phyloP scores from a whole-genome alignment of 2,888 invertebrate genomes.

The Ectemnius cavifrons region DNA sequence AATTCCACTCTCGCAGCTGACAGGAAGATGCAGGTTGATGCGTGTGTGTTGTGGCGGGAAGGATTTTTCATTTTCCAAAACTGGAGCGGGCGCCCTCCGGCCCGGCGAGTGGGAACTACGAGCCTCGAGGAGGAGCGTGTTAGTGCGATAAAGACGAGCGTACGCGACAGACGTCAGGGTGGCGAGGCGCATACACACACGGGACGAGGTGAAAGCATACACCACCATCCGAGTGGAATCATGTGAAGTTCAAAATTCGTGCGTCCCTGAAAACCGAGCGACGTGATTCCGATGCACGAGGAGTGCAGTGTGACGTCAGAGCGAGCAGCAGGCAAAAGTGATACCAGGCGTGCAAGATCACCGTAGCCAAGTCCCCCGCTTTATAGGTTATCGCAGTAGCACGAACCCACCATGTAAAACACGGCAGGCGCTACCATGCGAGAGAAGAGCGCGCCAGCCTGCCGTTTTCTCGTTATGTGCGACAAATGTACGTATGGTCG shows the following conservation, averaged over 20 bases:
- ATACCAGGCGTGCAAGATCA: background rate
- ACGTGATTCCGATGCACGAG: background rate
- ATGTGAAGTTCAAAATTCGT: slow-evolving; percentile 2
- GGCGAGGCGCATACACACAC: background rate
- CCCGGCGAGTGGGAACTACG: slow-evolving; percentile 15
- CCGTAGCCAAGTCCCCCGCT: background rate
- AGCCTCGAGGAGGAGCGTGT: slow-evolving; percentile 15
- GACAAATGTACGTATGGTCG: slow-evolving; percentile 49
- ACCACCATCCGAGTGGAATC: background rate
- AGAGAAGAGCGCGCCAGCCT: slow-evolving; percentile 50
- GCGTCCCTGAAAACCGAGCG: background rate
- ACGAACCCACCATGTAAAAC: slow-evolving; percentile 40
- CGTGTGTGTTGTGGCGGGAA: slow-evolving; percentile 28
- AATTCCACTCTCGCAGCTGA: no score
- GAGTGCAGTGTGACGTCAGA: background rate
- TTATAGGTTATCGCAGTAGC: slow-evolving; percentile 50
- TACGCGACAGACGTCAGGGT: background rate
- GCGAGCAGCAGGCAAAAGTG: background rate
- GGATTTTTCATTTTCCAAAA: slow-evolving; percentile 38
- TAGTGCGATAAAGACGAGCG: slow-evolving; percentile 1
- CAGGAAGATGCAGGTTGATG: no score
- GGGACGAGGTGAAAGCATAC: background rate
- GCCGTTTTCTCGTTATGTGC: slow-evolving; percentile 44
- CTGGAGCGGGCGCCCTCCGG: slow-evolving; percentile 40
- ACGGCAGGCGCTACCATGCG: slow-evolving; percentile 48